Conservation (phyloP, 2,797 vertebrate species). For the Falco peregrinus region DNA sequence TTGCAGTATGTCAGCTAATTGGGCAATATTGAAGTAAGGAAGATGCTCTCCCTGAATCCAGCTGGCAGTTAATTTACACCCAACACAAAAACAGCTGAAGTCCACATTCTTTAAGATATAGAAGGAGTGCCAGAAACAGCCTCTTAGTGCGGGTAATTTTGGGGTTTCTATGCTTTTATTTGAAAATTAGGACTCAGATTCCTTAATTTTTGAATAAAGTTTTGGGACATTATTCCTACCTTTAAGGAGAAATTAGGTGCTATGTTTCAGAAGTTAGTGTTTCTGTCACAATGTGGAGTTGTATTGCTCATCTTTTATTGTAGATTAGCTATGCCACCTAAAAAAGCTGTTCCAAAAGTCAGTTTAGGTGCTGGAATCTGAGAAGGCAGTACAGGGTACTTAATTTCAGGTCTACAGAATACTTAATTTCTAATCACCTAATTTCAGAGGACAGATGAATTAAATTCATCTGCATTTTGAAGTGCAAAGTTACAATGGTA, state of each 20-base stretch:
- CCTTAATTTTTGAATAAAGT: neutral
- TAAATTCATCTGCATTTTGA: neutral
- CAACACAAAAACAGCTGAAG: neutral
- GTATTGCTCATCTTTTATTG: neutral
- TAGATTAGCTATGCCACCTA: neutral
- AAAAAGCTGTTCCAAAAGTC: neutral
- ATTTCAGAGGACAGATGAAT: neutral
- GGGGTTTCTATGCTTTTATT: neutral
- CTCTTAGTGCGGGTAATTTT: neutral
- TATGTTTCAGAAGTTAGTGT: neutral
- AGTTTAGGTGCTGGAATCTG: neutral
- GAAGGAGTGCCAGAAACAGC: neutral
- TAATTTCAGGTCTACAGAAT: neutral
- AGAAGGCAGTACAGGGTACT: neutral
- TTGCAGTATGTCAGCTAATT: conserved; percentile 42
- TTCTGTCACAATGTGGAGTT: neutral
- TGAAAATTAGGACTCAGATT: neutral
- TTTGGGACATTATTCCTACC: neutral
- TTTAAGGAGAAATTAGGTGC: neutral
- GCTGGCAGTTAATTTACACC: conserved; percentile 20
- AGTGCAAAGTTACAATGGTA: neutral
- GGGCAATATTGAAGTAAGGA: conserved; percentile 32
- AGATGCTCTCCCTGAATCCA: neutral
- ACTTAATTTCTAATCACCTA: neutral
- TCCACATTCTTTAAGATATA: neutral